These are phyloP conservation scores for Carcinoscorpius rotundicauda DNA, from an alignment of 1,140 invertebrate genomes.

Conservation along the genomic window DNA sequence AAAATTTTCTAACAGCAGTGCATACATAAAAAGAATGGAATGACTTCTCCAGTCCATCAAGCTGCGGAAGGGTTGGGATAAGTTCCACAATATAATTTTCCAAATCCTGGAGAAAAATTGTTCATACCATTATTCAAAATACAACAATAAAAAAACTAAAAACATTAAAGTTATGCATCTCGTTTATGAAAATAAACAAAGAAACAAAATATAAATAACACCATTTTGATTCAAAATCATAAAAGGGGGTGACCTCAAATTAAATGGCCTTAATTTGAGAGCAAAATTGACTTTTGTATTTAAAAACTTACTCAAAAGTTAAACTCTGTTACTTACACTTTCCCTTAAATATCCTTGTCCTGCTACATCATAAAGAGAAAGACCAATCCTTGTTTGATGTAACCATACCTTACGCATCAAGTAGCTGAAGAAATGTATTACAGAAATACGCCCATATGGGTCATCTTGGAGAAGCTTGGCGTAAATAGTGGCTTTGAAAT, in stretches of 20 bases:
- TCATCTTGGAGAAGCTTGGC: constrained; percentile 71
- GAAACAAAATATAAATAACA: too few relatives aligned
- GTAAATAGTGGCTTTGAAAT: constrained; percentile 74
- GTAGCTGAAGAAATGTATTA: constrained; percentile 82
- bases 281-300: too few relatives aligned
- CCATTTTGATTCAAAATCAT: too few relatives aligned
- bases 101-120: constrained; percentile 53
- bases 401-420: constrained; percentile 90
- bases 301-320: too few relatives aligned
- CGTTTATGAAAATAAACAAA: too few relatives aligned
- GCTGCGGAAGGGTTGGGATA: constrained; percentile 71
- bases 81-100: constrained; percentile 90
- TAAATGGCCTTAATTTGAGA: too few relatives aligned
- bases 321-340: constrained; percentile 42
- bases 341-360: constrained; percentile 86
- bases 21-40: constrained; percentile 95
- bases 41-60: constrained; percentile 79
- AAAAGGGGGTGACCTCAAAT: too few relatives aligned
- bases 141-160: too few relatives aligned
- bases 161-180: too few relatives aligned
- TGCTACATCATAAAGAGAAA: constrained; percentile 83
- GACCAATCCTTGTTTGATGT: constrained; percentile 79
- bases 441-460: constrained; percentile 62
- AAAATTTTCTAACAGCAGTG: constrained; percentile 86
- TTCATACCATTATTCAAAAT: too few relatives aligned